Conservation (phyloP, 1,140 invertebrate genomes). For the Bicyclus anynana region DNA sequence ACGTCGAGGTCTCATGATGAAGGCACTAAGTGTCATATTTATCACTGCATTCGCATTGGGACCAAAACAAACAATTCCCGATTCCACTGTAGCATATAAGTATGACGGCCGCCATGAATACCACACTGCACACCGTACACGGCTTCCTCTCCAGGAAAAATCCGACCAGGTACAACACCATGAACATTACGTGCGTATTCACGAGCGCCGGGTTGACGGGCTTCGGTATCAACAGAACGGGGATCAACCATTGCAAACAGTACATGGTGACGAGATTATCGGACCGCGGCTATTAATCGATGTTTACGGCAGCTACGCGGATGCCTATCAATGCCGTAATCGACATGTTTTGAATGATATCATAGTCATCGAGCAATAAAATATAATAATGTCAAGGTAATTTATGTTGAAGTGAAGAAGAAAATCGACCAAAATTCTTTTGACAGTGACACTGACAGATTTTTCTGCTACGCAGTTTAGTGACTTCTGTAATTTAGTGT, state of each 20-base stretch:
- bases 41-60: constrained; percentile 86
- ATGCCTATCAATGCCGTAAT: constrained; percentile 42
- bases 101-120: constrained; percentile 94
- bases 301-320: constrained; percentile 7
- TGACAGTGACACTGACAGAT: constrained; percentile 18
- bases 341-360: constrained; percentile 54
- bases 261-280: constrained; percentile 84
- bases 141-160: constrained; percentile 97
- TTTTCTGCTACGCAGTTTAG: neutral
- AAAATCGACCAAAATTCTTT: constrained; percentile 24
- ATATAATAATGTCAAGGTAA: constrained; percentile 39
- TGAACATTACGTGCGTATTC: constrained; percentile 98
- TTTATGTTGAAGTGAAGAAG: constrained; percentile 13
- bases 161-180: constrained; percentile 94
- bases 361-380: constrained; percentile 34
- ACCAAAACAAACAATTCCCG: constrained; percentile 96
- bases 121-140: constrained; percentile 96
- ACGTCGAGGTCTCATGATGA: constrained; percentile 39
- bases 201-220: constrained; percentile 95
- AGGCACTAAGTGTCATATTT: constrained; percentile 81
- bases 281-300: constrained; percentile 5
- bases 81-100: constrained; percentile 97
- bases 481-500: neutral
- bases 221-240: constrained; percentile 97
- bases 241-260: constrained; percentile 98